These are phyloP conservation scores for Barypeithes pellucidus DNA, from an alignment of 2,888 invertebrate species.

Conservation along the genomic window DNA sequence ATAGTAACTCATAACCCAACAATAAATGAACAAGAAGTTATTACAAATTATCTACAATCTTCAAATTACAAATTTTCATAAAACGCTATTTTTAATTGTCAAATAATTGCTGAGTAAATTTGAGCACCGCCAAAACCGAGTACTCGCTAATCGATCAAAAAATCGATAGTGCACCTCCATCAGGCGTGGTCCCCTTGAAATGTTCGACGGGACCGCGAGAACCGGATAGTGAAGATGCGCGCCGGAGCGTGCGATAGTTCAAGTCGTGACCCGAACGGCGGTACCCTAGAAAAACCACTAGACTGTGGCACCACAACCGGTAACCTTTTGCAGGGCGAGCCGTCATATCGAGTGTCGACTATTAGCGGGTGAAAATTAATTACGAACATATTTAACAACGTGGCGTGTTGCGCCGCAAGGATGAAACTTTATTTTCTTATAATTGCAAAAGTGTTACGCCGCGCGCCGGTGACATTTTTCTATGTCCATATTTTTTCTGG, in stretches of 20 bases:
- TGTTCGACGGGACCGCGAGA: conserved; percentile 51
- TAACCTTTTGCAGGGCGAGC: conserved; percentile 52
- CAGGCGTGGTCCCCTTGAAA: conserved; percentile 45
- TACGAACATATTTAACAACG: neutral
- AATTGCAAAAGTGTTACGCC: too few relatives aligned
- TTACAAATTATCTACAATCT: too few relatives aligned
- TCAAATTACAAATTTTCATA: too few relatives aligned
- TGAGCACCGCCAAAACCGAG: neutral
- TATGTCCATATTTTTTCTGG: too few relatives aligned
- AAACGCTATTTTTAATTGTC: too few relatives aligned
- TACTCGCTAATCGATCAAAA: conserved; percentile 19
- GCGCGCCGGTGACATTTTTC: too few relatives aligned
- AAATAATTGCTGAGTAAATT: neutral
- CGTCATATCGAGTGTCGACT: conserved; percentile 42
- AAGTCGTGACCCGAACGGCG: conserved; percentile 71
- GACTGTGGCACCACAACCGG: conserved; percentile 58
- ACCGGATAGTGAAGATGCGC: conserved; percentile 62
- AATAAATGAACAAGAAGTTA: too few relatives aligned
- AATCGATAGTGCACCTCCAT: conserved; percentile 22
- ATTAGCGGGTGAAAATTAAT: conserved; percentile 36
- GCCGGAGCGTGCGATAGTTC: conserved; percentile 76
- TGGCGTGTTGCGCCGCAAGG: neutral
- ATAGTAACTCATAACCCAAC: too few relatives aligned
- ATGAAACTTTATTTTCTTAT: too few relatives aligned
- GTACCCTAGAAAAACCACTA: conserved; percentile 64